Evolutionary conservation across 2,797 vertebrate species (phyloP), one percentile per base, ranked within the genome.

Genomic region (Sciaenops ocellatus): DNA sequence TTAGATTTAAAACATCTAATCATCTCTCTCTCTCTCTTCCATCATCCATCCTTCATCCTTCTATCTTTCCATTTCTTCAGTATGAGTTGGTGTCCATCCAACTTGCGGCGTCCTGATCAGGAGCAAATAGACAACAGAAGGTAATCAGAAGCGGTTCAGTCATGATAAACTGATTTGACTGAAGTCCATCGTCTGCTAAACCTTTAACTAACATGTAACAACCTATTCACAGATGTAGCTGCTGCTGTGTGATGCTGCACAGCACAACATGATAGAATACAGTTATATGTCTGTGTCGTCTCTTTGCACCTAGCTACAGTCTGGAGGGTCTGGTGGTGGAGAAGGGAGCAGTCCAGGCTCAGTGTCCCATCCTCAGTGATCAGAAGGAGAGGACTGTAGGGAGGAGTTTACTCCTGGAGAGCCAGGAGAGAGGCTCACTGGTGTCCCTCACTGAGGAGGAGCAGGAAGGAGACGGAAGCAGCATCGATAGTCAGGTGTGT

Each of bases 401-500:
- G 16, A 90, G 82, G 22, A 87, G 77, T n/a, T 82, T 90, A 0
- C 85, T 91, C 1, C 47, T 88, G 76, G 95, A 90, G n/a, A 93
- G 89, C 64, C 95, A 96, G 26, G 93, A 94, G 1, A 94, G 78
- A 48, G 95, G 93, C n/a, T 98, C 97, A 0, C 85, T 97, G 54
- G 92, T 96, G 47, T 97, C 97, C 0, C 95, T 97, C 51, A 94
- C 94, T 0, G 97, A 98, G 92, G 97, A 98, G 77, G 95, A 96
- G 55, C 94, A 95, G 55, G 96, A 96, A 42, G 95, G 94, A 28
- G 95, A 96, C 10, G 89, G 88, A 28, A 83, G 93, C 87, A 92
- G 93, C 62, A 93, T 95, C 47, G 73, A 89, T 50, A 95, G 92
- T 47, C 95, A 96, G 96, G 97, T 98, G 46, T 65, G 79, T 67